Base-by-base conservation (phyloP, 1,140 invertebrate genomes). In the Brachionus rotundiformis region DNA sequence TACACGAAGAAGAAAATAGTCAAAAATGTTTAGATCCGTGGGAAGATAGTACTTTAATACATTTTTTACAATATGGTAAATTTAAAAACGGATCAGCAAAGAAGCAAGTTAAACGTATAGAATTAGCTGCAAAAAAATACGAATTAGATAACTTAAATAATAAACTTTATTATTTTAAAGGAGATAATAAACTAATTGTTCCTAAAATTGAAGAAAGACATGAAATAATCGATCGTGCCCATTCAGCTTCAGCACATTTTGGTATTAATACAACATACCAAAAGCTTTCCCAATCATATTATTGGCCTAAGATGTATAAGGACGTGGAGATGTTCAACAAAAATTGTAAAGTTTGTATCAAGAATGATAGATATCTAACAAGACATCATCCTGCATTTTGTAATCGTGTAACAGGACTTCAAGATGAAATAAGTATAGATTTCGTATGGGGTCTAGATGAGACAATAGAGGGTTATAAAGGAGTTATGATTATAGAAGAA, bases 401-500 rank as follows among this genome's bases (percentile, higher is more conserved):
- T 1, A 39, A 41, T 41, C 33, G 10, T 25, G 68, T 73, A 1
- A 73, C 68, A 36, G 68, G 68, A 73, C 23, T 41, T 8, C 19
- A 41, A 31, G 31, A 73, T 47, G 41, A 47, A 73, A 73, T 73
- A 73, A 47, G 68, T n/a, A 47, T 73, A 19, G 29, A 73, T 47
- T 47, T 73, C 25, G 68, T 73, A 0, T 73, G 33, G 33, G 68
- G 68, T 25, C 13, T 73, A 47, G 33, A 39, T 41, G 41, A 39
- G 10, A 33, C 68, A 6, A 33, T 8, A 73, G 68, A 73, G 0
- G 68, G 4, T 41, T 73, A 29, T 33, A 73, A 73, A 47, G 63
- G 68, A 33, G 33, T 10, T 5, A 39, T 33, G 41, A 47, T 73
- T 7, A 73, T 73, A 73, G 41, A 39, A 73, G 68, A 73, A 47